Conservation (phyloP, 2,797 vertebrate species). For the Aplochiton taeniatus region DNA sequence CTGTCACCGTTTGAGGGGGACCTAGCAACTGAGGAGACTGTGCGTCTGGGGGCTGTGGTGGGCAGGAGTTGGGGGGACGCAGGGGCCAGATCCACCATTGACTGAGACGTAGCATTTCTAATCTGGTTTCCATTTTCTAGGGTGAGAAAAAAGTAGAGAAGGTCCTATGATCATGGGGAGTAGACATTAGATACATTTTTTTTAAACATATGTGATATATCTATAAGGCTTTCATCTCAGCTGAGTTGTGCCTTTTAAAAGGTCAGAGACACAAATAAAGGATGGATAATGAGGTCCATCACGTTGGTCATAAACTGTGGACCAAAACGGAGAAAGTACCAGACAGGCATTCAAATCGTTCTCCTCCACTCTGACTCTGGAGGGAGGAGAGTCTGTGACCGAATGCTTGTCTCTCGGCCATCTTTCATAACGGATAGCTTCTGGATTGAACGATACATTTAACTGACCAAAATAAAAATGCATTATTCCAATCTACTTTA, state of each 20-base stretch:
- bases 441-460: no score
- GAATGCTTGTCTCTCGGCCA: slow-evolving; percentile 13
- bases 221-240: no score
- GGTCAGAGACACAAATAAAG: no score
- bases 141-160: slow-evolving; percentile 56
- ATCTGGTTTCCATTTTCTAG: slow-evolving; percentile 63
- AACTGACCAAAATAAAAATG: neutral
- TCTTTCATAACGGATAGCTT: no score
- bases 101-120: slow-evolving; percentile 55
- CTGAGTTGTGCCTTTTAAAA: no score
- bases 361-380: slow-evolving; percentile 13
- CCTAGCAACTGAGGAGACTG: slow-evolving; percentile 51
- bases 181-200: slow-evolving; percentile 2
- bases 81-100: slow-evolving; percentile 41
- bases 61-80: slow-evolving; percentile 47
- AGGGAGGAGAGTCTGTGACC: slow-evolving; percentile 20
- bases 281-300: no score
- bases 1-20: slow-evolving; percentile 31
- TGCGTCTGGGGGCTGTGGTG: slow-evolving; percentile 52
- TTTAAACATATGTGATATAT: no score
- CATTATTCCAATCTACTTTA: neutral
- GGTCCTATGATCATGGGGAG: slow-evolving; percentile 45
- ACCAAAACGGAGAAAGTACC: no score
- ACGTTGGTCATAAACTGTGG: no score
- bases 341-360: slow-evolving; percentile 20